Evolutionary conservation across 2,113 vertebrate species (phyloP), one percentile per base, ranked within the genome.

Genomic region (Lagopus muta): DNA sequence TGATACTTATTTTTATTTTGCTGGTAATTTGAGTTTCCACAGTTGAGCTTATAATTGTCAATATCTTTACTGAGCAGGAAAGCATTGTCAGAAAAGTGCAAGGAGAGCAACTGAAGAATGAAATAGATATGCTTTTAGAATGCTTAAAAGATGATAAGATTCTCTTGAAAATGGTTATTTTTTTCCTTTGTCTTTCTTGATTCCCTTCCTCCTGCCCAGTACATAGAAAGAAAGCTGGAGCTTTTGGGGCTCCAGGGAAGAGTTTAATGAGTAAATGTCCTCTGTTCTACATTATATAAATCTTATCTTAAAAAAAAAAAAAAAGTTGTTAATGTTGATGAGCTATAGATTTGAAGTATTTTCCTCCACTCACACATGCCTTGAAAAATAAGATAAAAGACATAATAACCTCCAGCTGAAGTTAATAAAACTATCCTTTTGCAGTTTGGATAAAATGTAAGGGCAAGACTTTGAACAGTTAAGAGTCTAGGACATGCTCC

Each of bases 381-480:
- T 96, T 97, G 88, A 95, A 97, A 96, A 95, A 93, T 83, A 96
- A 94, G 88, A 96, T 95, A 93, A 95, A 94, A 96, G 86, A 32
- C 48, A 92, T 95, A 95, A 94, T 92, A 94, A 96, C 90, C 89
- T 96, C 79, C 78, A 95, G 72, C 71, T 94, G 83, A 96, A 95
- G 94, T 96, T 95, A 95, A 95, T 90, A 95, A 96, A 96, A 94
- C 77, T 92, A 89, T 86, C 79, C 43, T 78, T 77, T 94, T 95
- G 77, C 81, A 93, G 82, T 88, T 76, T 77, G 67, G 74, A 82
- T 95, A 82, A 94, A 95, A 93, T 3, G 3, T 71, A 55, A 88
- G 42, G 72, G 74, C 14, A 92, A 91, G 84, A 62, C 87, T 96
- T 95, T 94, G 81, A 96, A 95, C 90, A 93, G 38, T 69, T 94